Conservation (phyloP, 2,113 vertebrate genomes). For the Motacilla tschutschensis region DNA sequence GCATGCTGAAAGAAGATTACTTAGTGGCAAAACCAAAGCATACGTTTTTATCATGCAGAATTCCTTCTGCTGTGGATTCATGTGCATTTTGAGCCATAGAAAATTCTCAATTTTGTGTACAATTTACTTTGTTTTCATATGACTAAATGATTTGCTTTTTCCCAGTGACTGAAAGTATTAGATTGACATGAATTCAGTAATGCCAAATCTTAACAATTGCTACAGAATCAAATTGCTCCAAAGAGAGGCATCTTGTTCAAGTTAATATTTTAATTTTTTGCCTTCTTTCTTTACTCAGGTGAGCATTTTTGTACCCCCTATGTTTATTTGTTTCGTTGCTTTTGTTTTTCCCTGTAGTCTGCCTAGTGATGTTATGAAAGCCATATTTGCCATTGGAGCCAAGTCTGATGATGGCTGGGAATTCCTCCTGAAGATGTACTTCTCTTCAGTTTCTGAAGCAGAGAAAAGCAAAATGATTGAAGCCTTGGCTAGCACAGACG, state of each 20-base stretch:
- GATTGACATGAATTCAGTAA: background rate
- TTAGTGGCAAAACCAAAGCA: background rate
- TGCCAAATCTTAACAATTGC: background rate
- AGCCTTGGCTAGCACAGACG: conserved; percentile 84
- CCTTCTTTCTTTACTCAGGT: background rate
- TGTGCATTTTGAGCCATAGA: background rate
- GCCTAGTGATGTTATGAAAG: conserved; percentile 83
- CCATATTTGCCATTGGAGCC: conserved; percentile 84
- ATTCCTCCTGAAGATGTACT: conserved; percentile 72
- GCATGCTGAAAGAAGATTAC: background rate
- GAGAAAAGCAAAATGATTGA: conserved; percentile 87
- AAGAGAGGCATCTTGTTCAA: background rate
- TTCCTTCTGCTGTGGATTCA: background rate
- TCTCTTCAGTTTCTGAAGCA: conserved; percentile 68
- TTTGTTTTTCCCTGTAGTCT: conserved; percentile 71
- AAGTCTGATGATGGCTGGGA: conserved; percentile 79
- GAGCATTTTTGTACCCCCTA: background rate
- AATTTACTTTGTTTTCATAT: background rate
- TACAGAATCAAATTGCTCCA: background rate
- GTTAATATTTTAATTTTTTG: background rate
- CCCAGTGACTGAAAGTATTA: background rate
- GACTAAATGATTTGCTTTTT: background rate
- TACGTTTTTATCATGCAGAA: background rate
- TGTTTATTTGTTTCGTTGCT: background rate
- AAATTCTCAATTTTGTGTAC: background rate